Evolutionary conservation across 2,113 vertebrate species (phyloP), one percentile per base, ranked within the genome.

Genomic region (Centropristis striata): DNA sequence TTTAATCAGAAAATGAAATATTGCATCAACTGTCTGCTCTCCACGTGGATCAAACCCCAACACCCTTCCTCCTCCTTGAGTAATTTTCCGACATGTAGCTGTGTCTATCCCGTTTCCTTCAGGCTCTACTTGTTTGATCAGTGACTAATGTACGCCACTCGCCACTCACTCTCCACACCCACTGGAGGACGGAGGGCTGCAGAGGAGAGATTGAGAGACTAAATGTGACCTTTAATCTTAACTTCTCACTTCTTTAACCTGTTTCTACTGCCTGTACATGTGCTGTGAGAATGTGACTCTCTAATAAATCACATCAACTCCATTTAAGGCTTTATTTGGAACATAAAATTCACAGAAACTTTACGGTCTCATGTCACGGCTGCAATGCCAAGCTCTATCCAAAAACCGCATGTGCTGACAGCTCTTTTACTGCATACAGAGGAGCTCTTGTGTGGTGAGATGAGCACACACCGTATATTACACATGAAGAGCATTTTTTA

Each of bases 111-210:
- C 61, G 23, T 77, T 92, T 90, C 90, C 91, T 86, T 39, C 42
- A 36, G 78, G 23, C 73, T 76, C 73, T 68, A 32, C 84, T 92
- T 93, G 90, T 91, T 93, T 93, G 90, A 93, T 93, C 87, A 88
- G 88, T 94, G 93, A 95, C 91, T 94, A 94, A 95, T 86, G 87
- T 74, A 44, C 50, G 41, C 90, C 90, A 81, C 75, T 81, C 25
- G 53, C 71, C 86, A 70, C 88, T 85, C 88, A 42, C 37, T 76
- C 84, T 86, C 85, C 90, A 85, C 92, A 75, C 84, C 90, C 90
- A 83, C 67, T 20, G 60, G 46, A 16, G 65, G 63, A 75, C 23
- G 58, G 55, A 59, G 12, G 15, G 57, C 78, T 57, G 58, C 23
- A 60, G n/a, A 61, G 61, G 55, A 54, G 37, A 76, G 69, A 63